Percentiles rank a stretch among this genome's conserved stretches.
Conservation (phyloP, 2,888 invertebrate species). For the Malachius bipustulatus region DNA sequence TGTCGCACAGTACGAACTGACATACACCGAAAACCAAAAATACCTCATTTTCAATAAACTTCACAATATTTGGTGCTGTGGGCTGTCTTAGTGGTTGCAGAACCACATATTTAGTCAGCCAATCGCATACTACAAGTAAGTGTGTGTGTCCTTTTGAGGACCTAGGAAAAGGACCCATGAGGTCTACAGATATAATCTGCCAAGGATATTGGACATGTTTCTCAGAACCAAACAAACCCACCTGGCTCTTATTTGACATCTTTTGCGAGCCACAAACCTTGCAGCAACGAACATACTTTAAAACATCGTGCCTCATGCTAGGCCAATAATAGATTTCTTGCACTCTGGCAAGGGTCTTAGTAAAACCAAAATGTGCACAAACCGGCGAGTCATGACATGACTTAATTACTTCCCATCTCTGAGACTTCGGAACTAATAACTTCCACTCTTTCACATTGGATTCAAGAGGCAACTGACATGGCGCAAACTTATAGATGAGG, state of each 20-base stretch:
- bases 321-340: conserved; percentile 1
- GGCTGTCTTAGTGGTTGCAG: background rate
- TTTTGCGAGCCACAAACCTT: background rate
- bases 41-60: background rate
- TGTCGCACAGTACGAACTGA: background rate
- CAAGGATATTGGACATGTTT: background rate
- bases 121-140: background rate
- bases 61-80: background rate
- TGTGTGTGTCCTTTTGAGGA: background rate
- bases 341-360: background rate
- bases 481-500: background rate
- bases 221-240: background rate
- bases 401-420: background rate
- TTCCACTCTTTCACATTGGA: background rate
- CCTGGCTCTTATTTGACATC: background rate
- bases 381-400: background rate
- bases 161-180: background rate
- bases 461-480: background rate
- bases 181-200: background rate
- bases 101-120: background rate
- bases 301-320: background rate
- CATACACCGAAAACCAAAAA: background rate
- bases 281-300: background rate
- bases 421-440: conserved; percentile 1
- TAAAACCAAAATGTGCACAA: background rate